phyloP scores from a whole-genome alignment of 2,888 invertebrate genomes.

The Cheiracanthium punctorium region DNA sequence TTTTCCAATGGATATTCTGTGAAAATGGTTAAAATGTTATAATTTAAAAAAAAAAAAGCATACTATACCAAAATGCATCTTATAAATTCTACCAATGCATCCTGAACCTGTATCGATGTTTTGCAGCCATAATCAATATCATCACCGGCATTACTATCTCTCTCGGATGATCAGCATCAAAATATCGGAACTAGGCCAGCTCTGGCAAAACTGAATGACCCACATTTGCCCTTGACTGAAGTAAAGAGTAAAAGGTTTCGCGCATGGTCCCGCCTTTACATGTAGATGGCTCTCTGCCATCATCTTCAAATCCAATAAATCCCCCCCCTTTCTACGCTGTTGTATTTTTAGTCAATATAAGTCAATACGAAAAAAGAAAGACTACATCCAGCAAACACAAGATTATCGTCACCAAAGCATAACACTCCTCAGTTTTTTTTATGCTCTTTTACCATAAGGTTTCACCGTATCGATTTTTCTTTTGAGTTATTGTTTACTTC shows the following conservation, averaged over 20 bases:
- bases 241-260: constrained; percentile 42
- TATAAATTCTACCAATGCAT: no score
- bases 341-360: constrained; percentile 22
- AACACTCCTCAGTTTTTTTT: no score
- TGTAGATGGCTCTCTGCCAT: constrained; percentile 25
- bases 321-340: background rate
- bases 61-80: no score
- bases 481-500: background rate
- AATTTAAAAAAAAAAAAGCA: no score
- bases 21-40: no score
- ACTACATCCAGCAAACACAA: no score
- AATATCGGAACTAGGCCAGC: constrained; percentile 17
- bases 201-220: constrained; percentile 41
- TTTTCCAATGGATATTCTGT: no score
- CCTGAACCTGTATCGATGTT: no score
- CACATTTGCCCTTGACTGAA: constrained; percentile 66
- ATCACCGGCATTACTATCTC: no score
- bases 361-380: background rate
- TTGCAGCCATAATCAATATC: no score
- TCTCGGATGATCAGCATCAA: no score
- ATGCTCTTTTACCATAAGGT: background rate
- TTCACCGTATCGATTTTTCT: background rate
- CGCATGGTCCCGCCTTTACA: constrained; percentile 37
- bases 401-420: no score
- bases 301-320: constrained; percentile 44